Evolutionary conservation across 2,113 vertebrate genomes (phyloP).

Genomic region (Archocentrus centrarchus): DNA sequence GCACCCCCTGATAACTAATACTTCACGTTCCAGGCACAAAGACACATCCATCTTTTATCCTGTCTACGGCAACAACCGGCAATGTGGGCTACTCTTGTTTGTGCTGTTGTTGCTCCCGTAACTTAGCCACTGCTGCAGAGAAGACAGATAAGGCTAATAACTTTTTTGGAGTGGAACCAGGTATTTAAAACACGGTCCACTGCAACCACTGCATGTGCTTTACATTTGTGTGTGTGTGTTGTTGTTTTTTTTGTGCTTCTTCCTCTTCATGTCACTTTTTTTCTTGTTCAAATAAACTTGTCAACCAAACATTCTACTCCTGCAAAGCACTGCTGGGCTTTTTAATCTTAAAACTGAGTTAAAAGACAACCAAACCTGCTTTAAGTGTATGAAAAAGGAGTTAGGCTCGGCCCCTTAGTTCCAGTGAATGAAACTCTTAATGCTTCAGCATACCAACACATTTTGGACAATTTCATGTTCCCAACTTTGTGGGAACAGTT

Average conservation of each 20-base stretch:
- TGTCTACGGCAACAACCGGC: not conserved
- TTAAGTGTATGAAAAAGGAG: not conserved
- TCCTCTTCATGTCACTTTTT: not conserved
- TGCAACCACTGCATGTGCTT: too few species aligned
- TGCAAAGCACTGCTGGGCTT: not conserved
- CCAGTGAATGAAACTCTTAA: too few species aligned
- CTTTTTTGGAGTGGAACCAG: not conserved
- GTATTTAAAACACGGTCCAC: not conserved
- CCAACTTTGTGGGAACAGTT: too few species aligned
- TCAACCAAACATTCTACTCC: not conserved
- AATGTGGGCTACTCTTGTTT: not conserved
- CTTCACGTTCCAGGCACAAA: too few species aligned
- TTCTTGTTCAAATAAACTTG: not conserved
- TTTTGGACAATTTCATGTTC: too few species aligned
- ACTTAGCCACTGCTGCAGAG: not conserved
- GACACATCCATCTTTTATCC: not conserved
- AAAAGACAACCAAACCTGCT: not conserved
- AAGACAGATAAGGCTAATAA: not conserved
- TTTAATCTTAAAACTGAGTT: not conserved
- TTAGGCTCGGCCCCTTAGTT: too few species aligned
- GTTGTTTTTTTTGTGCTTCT: too few species aligned
- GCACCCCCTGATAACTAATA: not conserved
- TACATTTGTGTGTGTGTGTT: too few species aligned
- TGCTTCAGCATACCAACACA: too few species aligned
- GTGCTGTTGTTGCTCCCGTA: not conserved